A percentile compares a stretch with the other conserved stretches of the same genome.
Evolutionary conservation across 2,113 vertebrate genomes (phyloP).

Genomic region (Microcebus ravelobensis): DNA sequence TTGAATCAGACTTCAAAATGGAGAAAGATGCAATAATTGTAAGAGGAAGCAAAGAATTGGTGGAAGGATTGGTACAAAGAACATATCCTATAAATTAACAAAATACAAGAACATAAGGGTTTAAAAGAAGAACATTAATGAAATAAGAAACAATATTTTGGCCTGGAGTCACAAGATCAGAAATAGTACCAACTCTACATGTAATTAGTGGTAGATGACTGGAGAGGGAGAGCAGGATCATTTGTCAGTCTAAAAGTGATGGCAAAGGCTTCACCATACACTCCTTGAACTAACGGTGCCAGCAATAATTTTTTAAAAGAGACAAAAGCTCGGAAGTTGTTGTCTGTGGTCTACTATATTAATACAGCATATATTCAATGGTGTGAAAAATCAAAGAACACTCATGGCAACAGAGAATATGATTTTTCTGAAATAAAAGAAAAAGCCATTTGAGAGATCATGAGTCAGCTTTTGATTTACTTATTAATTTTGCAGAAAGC

Average conservation of each 20-base stretch:
- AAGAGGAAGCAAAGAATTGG: not conserved
- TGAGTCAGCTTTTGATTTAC: slow-evolving; percentile 71
- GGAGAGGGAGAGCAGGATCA: not conserved
- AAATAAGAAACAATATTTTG: not conserved
- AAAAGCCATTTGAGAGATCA: slow-evolving; percentile 63
- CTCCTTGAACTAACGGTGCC: not conserved
- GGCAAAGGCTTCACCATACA: not conserved
- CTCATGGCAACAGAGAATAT: slow-evolving; percentile 58
- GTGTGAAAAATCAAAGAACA: slow-evolving; percentile 72
- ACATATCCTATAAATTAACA: not conserved
- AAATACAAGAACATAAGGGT: not conserved
- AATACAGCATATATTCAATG: slow-evolving; percentile 63
- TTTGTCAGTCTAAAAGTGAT: not conserved
- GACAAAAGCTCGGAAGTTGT: slow-evolving; percentile 51
- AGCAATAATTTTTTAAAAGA: not conserved
- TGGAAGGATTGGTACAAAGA: not conserved
- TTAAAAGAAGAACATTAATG: not conserved
- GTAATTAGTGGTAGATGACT: not conserved
- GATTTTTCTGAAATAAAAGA: slow-evolving; percentile 64
- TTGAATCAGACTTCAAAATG: not conserved
- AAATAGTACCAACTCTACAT: not conserved
- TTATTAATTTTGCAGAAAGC: slow-evolving; percentile 76
- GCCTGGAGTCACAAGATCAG: not conserved
- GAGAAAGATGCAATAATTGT: not conserved
- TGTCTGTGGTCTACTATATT: slow-evolving; percentile 33